Percentiles rank a stretch among this genome's conserved stretches.
These are phyloP conservation scores for Teinopalpus imperialis DNA, from an alignment of 2,888 invertebrate genomes.

Conservation along the genomic window DNA sequence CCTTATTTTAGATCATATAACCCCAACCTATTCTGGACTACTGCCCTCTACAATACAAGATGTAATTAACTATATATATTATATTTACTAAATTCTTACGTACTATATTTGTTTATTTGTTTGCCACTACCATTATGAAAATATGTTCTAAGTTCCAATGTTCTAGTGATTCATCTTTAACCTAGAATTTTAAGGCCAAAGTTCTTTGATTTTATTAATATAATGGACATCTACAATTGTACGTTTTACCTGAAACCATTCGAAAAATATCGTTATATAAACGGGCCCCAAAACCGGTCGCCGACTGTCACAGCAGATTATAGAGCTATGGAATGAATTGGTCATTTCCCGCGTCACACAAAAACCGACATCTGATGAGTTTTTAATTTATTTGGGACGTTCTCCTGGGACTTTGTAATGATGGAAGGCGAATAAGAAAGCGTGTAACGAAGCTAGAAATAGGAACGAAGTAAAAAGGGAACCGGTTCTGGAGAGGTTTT, in stretches of 20 bases:
- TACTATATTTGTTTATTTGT: too few relatives aligned
- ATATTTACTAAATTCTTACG: too few relatives aligned
- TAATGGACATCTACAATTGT: not conserved
- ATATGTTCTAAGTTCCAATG: too few relatives aligned
- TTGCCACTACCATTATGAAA: too few relatives aligned
- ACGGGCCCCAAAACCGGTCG: slow-evolving; percentile 28
- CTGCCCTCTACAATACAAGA: too few relatives aligned
- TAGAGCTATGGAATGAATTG: slow-evolving; percentile 38
- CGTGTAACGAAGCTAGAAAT: slow-evolving; percentile 44
- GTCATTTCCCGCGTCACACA: slow-evolving; percentile 37
- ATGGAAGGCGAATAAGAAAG: slow-evolving; percentile 43
- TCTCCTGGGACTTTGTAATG: slow-evolving; percentile 44
- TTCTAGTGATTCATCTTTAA: too few relatives aligned
- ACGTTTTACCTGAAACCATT: not conserved
- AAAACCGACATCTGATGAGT: slow-evolving; percentile 53
- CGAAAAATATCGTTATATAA: not conserved
- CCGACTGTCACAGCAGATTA: slow-evolving; percentile 37
- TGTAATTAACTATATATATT: too few relatives aligned
- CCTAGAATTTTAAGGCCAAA: too few relatives aligned
- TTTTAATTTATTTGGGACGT: slow-evolving; percentile 69
- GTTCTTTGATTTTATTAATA: too few relatives aligned
- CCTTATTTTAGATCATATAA: too few relatives aligned
- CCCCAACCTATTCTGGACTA: too few relatives aligned
- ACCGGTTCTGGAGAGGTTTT: slow-evolving; percentile 15
- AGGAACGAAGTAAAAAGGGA: slow-evolving; percentile 24